Evolutionary conservation across 2,113 vertebrate genomes (phyloP).

Genomic region (Phrynosoma platyrhinos): DNA sequence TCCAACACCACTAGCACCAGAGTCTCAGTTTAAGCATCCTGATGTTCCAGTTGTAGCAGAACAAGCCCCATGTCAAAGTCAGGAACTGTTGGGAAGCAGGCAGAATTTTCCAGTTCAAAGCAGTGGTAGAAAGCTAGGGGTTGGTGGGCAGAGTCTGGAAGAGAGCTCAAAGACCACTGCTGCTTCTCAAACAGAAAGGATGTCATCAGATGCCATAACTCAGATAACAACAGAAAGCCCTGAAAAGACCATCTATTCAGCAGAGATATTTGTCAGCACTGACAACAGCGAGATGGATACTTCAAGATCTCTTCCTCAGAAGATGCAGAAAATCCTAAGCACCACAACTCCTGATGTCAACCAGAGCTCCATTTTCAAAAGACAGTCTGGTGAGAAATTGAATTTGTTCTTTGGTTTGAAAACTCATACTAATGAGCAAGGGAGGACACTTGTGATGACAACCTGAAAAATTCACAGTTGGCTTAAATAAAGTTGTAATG

Average conservation of each 20-base stretch:
- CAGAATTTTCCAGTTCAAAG: slow-evolving; percentile 35
- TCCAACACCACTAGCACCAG: slow-evolving; percentile 8
- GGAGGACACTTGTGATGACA: not conserved
- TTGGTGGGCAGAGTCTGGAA: slow-evolving; percentile 5
- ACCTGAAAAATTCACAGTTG: not conserved
- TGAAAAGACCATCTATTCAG: slow-evolving; percentile 62
- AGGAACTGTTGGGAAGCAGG: slow-evolving; percentile 52
- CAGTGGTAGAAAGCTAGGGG: slow-evolving; percentile 28
- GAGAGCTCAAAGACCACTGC: not conserved
- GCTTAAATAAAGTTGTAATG: not conserved
- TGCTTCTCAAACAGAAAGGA: slow-evolving; percentile 36
- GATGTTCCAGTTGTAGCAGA: slow-evolving; percentile 31
- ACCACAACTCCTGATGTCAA: not conserved
- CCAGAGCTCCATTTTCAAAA: slow-evolving; percentile 36
- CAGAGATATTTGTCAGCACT: slow-evolving; percentile 69
- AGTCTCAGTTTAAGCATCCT: not conserved
- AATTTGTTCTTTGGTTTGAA: rapidly evolving
- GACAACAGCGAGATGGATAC: not conserved
- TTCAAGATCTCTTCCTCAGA: rapidly evolving
- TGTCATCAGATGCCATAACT: slow-evolving; percentile 70
- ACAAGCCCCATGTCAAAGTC: slow-evolving; percentile 59
- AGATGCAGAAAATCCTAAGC: not conserved
- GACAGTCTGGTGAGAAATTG: slow-evolving; percentile 70
- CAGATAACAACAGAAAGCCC: slow-evolving; percentile 75
- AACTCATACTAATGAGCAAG: rapidly evolving